A percentile compares a stretch with the other conserved stretches of the same genome.
phyloP scores from a whole-genome alignment of 2,113 vertebrate species.

The Cheirogaleus medius region DNA sequence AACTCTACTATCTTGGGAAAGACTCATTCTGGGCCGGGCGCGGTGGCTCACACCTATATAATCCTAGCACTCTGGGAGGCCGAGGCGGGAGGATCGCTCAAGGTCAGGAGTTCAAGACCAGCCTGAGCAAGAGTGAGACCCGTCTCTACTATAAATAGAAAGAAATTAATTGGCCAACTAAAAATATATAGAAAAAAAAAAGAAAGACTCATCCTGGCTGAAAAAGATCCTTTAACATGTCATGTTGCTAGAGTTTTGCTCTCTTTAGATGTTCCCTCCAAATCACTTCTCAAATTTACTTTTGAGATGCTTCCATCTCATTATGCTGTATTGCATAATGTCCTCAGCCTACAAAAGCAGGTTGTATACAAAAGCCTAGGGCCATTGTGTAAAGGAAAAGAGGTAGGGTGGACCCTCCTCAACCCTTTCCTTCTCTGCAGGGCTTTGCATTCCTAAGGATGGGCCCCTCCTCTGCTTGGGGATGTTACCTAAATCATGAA shows the following conservation, averaged over 20 bases:
- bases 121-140: too few species aligned
- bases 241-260: constrained; percentile 19
- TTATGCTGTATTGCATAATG: constrained; percentile 42
- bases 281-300: constrained; percentile 51
- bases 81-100: too few species aligned
- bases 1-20: constrained; percentile 11
- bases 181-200: too few species aligned
- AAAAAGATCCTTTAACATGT: not conserved
- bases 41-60: too few species aligned
- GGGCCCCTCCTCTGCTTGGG: constrained; percentile 63
- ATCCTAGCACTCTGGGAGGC: too few species aligned
- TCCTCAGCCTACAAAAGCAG: constrained; percentile 72
- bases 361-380: constrained; percentile 63
- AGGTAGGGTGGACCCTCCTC: constrained; percentile 73
- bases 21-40: not conserved
- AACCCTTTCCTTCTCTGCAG: constrained; percentile 78
- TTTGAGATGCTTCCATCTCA: constrained; percentile 49
- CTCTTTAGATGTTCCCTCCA: not conserved
- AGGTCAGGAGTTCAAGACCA: too few species aligned
- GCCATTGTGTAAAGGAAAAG: constrained; percentile 76
- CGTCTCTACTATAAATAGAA: too few species aligned
- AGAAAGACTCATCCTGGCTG: not conserved
- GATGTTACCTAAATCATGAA: constrained; percentile 70
- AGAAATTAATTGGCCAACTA: too few species aligned
- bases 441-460: constrained; percentile 78